Evolutionary conservation across 1,140 invertebrate genomes (phyloP), one percentile per base, ranked within the genome.

Genomic region (Heterodera schachtii): DNA sequence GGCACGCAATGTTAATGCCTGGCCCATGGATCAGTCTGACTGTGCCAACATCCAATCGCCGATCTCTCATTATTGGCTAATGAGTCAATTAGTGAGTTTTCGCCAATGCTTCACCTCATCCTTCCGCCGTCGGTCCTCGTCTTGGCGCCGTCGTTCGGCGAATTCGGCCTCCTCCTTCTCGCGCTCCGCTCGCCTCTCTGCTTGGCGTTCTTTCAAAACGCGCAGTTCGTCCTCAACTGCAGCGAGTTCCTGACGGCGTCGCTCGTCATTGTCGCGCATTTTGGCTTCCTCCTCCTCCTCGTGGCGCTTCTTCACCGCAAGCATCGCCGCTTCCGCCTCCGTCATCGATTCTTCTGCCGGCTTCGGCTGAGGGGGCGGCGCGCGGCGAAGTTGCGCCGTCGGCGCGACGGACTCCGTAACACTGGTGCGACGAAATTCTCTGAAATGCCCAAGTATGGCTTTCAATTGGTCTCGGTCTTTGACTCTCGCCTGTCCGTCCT

Each of bases 211-310:
- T 64, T 86, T 86, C 49, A 86, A 67, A 19, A 57, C 64, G 21
- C 60, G 64, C 13, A 86, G 64, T 75, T 86, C 85, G 78, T 86
- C 71, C 75, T 86, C 85, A 7, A 88, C 77, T 47, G 73, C 78
- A 21, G 60, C 81, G 13, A 79, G 67, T 71, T 86, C 86, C 52
- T 74, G 66, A 16, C 57, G 43, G 69, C 85, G 86, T 44, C 78
- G 73, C 31, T 84, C 73, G 66, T 86, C 85, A 71, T 85, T 86
- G 49, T 85, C 85, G 43, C 70, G 74, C 64, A 86, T 74, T 57
- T 87, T 87, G 46, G 81, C 85, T n/a, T 70, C 83, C 52, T 86
- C 81, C 44, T 86, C 85, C 78, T 87, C 86, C 78, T 86, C 85
- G 71, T 86, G 85, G 41, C 86, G 80, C 64, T 86, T 87, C 73